Conservation (phyloP, 2,888 invertebrate genomes). For the Caenorhabditis sp. region DNA sequence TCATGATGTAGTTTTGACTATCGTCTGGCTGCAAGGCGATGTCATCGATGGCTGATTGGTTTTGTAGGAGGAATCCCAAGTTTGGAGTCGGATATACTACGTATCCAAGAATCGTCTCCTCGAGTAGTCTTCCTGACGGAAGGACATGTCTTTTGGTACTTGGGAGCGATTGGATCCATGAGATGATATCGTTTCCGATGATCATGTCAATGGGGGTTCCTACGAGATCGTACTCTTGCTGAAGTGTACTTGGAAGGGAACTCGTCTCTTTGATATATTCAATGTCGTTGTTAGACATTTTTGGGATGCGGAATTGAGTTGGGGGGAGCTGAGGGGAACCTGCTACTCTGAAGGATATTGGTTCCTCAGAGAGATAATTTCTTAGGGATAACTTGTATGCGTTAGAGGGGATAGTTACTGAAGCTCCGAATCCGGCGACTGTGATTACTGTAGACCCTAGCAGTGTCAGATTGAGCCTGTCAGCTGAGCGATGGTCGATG, state of each 20-base stretch:
- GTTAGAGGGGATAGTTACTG: neutral
- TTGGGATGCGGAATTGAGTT: neutral
- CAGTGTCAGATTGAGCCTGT: neutral
- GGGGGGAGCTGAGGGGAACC: neutral
- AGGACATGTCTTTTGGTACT: no score
- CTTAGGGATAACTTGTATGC: no score
- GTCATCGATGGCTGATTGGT: neutral
- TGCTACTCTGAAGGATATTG: neutral
- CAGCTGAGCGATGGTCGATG: neutral
- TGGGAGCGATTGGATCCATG: no score
- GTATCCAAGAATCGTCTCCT: neutral
- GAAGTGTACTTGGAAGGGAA: neutral
- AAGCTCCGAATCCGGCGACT: neutral
- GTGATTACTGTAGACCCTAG: neutral
- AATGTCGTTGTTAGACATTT: neutral
- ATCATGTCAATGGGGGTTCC: neutral
- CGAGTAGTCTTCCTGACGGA: neutral
- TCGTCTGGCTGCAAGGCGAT: neutral
- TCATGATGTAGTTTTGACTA: neutral
- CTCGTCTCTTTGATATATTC: neutral
- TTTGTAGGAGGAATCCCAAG: neutral
- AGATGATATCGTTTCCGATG: no score
- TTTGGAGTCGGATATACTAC: neutral
- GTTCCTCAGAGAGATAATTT: neutral
- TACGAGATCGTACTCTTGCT: neutral